Evolutionary conservation across 2,888 invertebrate genomes (phyloP), one percentile per base, ranked within the genome.

Genomic region (Temnothorax ravouxi): DNA sequence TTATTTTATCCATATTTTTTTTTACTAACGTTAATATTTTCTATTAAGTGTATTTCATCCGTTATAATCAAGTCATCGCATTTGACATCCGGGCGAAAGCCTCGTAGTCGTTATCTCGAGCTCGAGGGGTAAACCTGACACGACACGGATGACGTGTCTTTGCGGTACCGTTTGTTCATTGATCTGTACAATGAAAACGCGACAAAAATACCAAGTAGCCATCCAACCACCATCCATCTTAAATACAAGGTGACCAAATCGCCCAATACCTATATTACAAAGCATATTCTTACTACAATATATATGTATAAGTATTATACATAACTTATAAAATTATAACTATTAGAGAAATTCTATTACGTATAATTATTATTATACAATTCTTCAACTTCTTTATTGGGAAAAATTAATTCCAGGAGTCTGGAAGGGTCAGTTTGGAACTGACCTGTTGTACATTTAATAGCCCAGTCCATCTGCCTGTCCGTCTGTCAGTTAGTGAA

Each of bases 121-220:
- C 66, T 64, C 21, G 41, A 29, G 52, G n/a, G 54, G 54, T 47
- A 15, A 72, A 56, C 25, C 41, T 56, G 11, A 72, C 56, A 72
- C 5, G 54, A 21, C 5, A 56, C 59, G 67, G 74, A 38, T 74
- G 9, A 52, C 2, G 34, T 50, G 44, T 69, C 54, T 72, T 61
- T 64, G 18, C 18, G 13, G 3, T 29, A 21, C 25, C n/a, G 18
- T 66, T 56, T 72, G 52, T n/a, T n/a, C 52, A 79, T 25, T 67
- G 18, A 21, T 2, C 29, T 11, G 84, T 77, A 81, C 76, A 84
- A 81, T 83, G 72, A 62, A 81, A 81, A 83, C 66, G 81, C 64
- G 80, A 62, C 18, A 56, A 41, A 54, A 83, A 81, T 83, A 81
- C 52, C 52, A 83, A 87, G 66, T 85, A 76, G 79, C 21, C 69